Base-by-base conservation (phyloP, 2,888 invertebrate species). In the Netelia virgata region DNA sequence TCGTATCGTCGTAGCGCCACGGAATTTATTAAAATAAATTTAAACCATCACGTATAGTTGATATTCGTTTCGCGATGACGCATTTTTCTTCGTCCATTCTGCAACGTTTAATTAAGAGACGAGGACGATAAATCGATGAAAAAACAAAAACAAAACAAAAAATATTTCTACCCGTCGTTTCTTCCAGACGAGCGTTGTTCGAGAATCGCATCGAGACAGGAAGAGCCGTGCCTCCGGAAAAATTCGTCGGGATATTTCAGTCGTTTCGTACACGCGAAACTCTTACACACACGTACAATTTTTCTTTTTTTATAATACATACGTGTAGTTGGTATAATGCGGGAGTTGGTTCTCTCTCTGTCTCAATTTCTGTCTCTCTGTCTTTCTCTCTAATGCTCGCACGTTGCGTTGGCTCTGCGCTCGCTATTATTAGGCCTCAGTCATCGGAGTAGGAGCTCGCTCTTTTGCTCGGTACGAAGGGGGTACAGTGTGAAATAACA, bases 351-450 rank as follows among this genome's bases (percentile, higher is more conserved):
- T 53, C 28, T 61, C 78, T 63, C 53, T 78, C 28, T 28, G 28
- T 28, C 28, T 28, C 28, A 28, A 28, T 28, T 28, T 28, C 28
- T 28, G 28, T 28, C 28, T 61, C 78, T 63, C 53, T 78, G 50
- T 64, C 70, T 18, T 8, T 57, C 1, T 72, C 63, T 63, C 36
- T 59, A 16, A 43, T 69, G 14, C 50, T 28, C 36, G 43, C 68
- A 50, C 23, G 20, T 41, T 72, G 16, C 50, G n/a, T 16, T 59
- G 70, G 53, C 78, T 82, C 70, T 82, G 82, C 78, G 82, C 72
- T 85, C 81, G 89, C 92, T 92, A 92, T 92, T 92, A 92, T 92
- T 92, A 92, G 92, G 90, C 86, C 89, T 87, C 91, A 90, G 92
- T 92, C 91, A 92, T 92, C 91, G 90, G 82, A 86, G 87, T 89